Percentiles rank a stretch among this genome's conserved stretches.
These are phyloP conservation scores for Vannuccia rotundouncinata DNA, from an alignment of 2,888 invertebrate genomes.

Conservation along the genomic window DNA sequence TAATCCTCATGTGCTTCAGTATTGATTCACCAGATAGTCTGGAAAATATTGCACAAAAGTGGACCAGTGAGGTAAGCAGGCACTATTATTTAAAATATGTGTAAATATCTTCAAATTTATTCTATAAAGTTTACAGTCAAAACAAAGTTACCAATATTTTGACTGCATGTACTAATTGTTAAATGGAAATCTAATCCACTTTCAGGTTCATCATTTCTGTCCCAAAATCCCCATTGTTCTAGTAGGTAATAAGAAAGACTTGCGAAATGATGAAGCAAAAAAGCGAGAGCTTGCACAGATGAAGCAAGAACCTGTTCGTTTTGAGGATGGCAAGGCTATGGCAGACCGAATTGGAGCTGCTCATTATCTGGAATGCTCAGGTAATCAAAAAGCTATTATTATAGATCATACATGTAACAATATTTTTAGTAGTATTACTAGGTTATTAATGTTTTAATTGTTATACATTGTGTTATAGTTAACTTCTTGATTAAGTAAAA, in stretches of 20 bases:
- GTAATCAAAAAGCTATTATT: not conserved
- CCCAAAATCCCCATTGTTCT: constrained; percentile 94
- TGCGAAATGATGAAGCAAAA: constrained; percentile 84
- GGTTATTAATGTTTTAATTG: too few relatives aligned
- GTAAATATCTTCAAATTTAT: too few relatives aligned
- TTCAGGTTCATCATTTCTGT: constrained; percentile 74
- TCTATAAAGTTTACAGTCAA: too few relatives aligned
- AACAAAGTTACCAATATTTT: too few relatives aligned
- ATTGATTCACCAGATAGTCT: constrained; percentile 90
- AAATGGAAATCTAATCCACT: too few relatives aligned
- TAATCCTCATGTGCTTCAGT: constrained; percentile 98
- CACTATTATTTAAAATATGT: too few relatives aligned
- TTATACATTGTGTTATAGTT: too few relatives aligned
- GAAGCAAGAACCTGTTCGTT: constrained; percentile 95
- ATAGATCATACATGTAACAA: too few relatives aligned
- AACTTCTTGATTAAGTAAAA: too few relatives aligned
- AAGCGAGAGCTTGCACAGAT: constrained; percentile 74
- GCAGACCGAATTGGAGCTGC: constrained; percentile 70
- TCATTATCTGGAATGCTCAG: constrained; percentile 61
- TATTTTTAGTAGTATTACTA: too few relatives aligned
- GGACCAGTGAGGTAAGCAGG: constrained; percentile 60
- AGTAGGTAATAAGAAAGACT: constrained; percentile 87
- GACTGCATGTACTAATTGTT: too few relatives aligned
- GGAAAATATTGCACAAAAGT: constrained; percentile 98
- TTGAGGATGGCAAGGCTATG: constrained; percentile 91